These are phyloP conservation scores for Chrysodeixis includens DNA, from an alignment of 2,888 invertebrate genomes.

Conservation along the genomic window DNA sequence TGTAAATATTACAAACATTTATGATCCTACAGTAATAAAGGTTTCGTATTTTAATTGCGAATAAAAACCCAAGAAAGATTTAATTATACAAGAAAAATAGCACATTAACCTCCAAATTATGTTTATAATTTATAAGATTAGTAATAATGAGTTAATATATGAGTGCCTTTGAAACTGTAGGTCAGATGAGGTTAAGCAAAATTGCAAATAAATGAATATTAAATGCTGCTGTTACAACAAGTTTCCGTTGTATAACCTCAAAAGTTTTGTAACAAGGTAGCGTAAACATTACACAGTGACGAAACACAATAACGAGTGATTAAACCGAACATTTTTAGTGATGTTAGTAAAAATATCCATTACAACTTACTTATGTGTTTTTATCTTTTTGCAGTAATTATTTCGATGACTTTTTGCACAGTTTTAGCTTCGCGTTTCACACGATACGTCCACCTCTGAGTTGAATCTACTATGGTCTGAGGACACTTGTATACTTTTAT, in stretches of 20 bases:
- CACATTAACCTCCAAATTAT: conserved; percentile 7
- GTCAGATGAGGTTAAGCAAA: conserved; percentile 19
- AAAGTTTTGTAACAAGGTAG: conserved; percentile 22
- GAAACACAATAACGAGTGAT: conserved; percentile 15
- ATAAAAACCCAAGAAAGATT: background rate
- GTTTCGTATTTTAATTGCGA: background rate
- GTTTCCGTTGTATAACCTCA: conserved; percentile 35
- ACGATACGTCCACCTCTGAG: conserved; percentile 57
- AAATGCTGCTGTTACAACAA: conserved; percentile 11
- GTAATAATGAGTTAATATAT: conserved; percentile 5
- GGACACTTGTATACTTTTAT: conserved; percentile 37
- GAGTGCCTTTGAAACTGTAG: conserved; percentile 3
- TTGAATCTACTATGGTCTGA: conserved; percentile 54
- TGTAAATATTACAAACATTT: conserved; percentile 34
- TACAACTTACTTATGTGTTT: conserved; percentile 43
- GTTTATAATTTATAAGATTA: background rate
- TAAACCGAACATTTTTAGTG: conserved; percentile 14
- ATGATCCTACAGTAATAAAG: conserved; percentile 11
- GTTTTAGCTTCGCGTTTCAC: conserved; percentile 18
- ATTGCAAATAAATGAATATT: conserved; percentile 5
- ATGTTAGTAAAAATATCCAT: conserved; percentile 11
- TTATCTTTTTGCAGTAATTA: conserved; percentile 3
- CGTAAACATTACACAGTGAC: conserved; percentile 21
- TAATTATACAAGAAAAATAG: background rate
- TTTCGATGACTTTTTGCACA: conserved; percentile 19